Percentiles rank a stretch among this genome's conserved stretches.
phyloP scores from a whole-genome alignment of 2,113 vertebrate species.

The Hepsetus odoe region DNA sequence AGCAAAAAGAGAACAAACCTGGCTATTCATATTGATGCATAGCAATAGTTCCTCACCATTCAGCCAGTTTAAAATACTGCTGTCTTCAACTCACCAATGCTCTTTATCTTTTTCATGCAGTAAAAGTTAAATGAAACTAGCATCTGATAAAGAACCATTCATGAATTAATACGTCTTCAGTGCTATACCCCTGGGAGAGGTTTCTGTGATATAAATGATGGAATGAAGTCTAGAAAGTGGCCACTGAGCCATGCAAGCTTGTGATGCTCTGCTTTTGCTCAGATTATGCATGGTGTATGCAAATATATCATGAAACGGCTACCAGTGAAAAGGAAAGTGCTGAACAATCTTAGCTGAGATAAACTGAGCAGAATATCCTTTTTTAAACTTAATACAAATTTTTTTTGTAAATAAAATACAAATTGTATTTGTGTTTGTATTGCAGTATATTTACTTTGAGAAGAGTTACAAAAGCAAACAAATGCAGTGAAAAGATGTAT shows the following conservation, averaged over 20 bases:
- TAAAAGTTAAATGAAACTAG: conserved; percentile 39
- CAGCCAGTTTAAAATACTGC: neutral
- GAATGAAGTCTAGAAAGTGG: neutral
- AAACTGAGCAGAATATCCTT: no score
- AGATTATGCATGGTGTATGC: neutral
- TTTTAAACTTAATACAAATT: no score
- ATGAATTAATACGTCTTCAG: conserved; percentile 52
- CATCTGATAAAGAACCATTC: conserved; percentile 34
- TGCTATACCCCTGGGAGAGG: conserved; percentile 45
- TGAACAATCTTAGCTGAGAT: neutral
- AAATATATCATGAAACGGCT: no score
- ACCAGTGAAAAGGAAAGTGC: no score
- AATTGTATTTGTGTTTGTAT: no score
- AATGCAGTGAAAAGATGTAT: neutral
- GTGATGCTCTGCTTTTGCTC: neutral
- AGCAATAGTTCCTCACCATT: neutral
- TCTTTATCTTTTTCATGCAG: neutral
- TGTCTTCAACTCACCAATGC: neutral
- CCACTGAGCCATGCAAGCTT: neutral
- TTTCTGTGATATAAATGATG: conserved; percentile 27
- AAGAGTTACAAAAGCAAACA: neutral
- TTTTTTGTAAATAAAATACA: no score
- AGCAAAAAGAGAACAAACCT: conserved; percentile 43
- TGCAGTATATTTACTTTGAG: no score
- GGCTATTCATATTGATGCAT: conserved; percentile 25